Evolutionary conservation across 1,140 invertebrate species (phyloP), one percentile per base, ranked within the genome.

Genomic region (Microplitis mediator): DNA sequence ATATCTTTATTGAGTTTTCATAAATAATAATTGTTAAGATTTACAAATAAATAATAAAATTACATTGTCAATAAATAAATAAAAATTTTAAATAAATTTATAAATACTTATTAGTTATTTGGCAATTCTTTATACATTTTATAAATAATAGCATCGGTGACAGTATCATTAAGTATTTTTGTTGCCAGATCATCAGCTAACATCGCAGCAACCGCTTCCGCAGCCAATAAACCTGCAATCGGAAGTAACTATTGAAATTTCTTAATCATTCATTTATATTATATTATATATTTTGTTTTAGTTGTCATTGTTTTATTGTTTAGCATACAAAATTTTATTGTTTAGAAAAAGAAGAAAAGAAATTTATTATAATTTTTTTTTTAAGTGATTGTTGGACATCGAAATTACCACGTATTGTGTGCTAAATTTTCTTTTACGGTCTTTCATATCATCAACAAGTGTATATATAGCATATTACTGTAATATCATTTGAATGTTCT

Each of bases 171-270:
- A 0, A 87, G 79, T 11, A 82, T 83, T 50, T 86, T 87, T 8
- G 80, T 85, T 1, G 85, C 80, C 68, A 87, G 77, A 61, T 87
- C 86, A 51, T 87, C 85, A 51, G 80, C 82, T 11, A 87, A 77
- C 85, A 87, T 87, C 13, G 86, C 86, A 11, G 86, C 86, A 4
- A 87, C 82, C 54, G 85, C 85, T 75, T 87, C 85, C 6, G 84
- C 85, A 51, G 85, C 85, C 81, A 81, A 84, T 63, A 86, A 76
- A 74, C 85, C 86, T 86, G 75, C 11, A 72, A 75, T 80, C 54
- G 68, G 81, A 82, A 80, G 60, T 71, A 31, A 23, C 39, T 31
- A 34, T 1, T 67, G 4, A 45, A 64, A 45, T 45, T 45, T 52
- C 51, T 14, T n/a, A 54, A 1, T 11, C 35, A 56, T 35, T 23